Conservation (phyloP, 2,113 vertebrate genomes). For the Elephas maximus region DNA sequence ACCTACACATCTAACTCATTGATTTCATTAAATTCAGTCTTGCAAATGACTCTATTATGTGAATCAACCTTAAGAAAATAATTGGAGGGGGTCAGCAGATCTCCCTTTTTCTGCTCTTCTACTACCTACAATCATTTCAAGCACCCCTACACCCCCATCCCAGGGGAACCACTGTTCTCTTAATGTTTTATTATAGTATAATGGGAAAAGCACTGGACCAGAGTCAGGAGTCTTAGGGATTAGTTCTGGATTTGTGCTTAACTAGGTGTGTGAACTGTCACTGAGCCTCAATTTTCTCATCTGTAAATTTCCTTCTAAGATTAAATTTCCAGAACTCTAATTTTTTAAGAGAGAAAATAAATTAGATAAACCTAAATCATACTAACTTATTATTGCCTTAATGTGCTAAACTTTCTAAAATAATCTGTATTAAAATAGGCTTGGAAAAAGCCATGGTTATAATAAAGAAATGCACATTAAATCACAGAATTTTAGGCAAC, state of each 20-base stretch:
- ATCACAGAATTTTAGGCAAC: slow-evolving; percentile 53
- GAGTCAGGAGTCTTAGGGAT: slow-evolving; percentile 43
- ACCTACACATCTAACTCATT: background rate
- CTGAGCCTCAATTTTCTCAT: slow-evolving; percentile 66
- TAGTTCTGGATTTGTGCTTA: slow-evolving; percentile 74
- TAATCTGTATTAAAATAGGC: slow-evolving; percentile 38
- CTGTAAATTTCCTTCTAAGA: slow-evolving; percentile 50
- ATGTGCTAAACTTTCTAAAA: slow-evolving; percentile 36
- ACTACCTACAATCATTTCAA: slow-evolving; percentile 46
- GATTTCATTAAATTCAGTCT: slow-evolving; percentile 57
- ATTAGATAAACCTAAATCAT: slow-evolving; percentile 41
- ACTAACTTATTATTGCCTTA: slow-evolving; percentile 32
- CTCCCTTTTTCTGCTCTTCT: slow-evolving; percentile 19
- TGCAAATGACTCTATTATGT: slow-evolving; percentile 14
- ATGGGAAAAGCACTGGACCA: slow-evolving; percentile 49
- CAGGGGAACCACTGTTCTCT: slow-evolving; percentile 57
- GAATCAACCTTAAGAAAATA: slow-evolving; percentile 49
- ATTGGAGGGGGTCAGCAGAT: slow-evolving; percentile 22
- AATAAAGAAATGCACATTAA: slow-evolving; percentile 45
- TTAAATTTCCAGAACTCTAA: slow-evolving; percentile 11
- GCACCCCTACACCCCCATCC: background rate
- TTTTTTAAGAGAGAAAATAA: slow-evolving; percentile 31
- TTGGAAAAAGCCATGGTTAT: slow-evolving; percentile 31
- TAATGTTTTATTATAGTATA: slow-evolving; percentile 71
- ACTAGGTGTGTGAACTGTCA: slow-evolving; percentile 52